Evolutionary conservation across 2,113 vertebrate genomes (phyloP), one percentile per base, ranked within the genome.

Genomic region (Cyprinodon variegatus): DNA sequence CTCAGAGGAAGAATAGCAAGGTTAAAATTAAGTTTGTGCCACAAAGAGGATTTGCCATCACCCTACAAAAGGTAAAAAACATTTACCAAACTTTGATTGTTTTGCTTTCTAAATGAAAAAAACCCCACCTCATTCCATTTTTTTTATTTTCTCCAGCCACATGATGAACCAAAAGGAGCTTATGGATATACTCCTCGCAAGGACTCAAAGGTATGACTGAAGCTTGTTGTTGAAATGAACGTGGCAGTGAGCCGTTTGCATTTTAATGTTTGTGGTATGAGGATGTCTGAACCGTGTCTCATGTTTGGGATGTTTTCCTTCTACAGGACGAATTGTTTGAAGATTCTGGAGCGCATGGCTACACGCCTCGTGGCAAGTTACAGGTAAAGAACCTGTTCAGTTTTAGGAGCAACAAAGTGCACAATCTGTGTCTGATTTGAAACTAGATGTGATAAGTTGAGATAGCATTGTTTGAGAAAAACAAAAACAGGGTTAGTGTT

Each of bases 21-120:
- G 0, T 90, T 29, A 90, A 82, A 63, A 64, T 88, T 1, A 85
- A 62, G 62, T 90, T 89, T 62, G 72, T 81, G 29, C 83, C 86
- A 13, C 83, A 72, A 0, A 88, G 86, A 79, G 90, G 88, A 77
- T 89, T 86, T 6, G 0, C 69, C 45, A 83, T 81, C 82, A 14
- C 11, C 2, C 0, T 64, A 11, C 22, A 71, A 5, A 90, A 90
- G 84, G 90, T 92, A 78, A 1, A 1, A 0, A 2, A 14, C 4
- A 0, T 11, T 22, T 2, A 1, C 0, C 50, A 12, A 9, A 11
- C 5, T 38, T 3, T 1, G 7, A 3, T 61, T 59, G 53, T 37
- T 9, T 12, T 0, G 39, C 22, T 77, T 67, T 29, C 10, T 22
- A 29, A 29, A 11, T 62, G 13, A 78, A 71, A 72, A 66, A 7